Evolutionary conservation across 2,888 invertebrate species (phyloP).

Genomic region (Clistopyga incitator): DNA sequence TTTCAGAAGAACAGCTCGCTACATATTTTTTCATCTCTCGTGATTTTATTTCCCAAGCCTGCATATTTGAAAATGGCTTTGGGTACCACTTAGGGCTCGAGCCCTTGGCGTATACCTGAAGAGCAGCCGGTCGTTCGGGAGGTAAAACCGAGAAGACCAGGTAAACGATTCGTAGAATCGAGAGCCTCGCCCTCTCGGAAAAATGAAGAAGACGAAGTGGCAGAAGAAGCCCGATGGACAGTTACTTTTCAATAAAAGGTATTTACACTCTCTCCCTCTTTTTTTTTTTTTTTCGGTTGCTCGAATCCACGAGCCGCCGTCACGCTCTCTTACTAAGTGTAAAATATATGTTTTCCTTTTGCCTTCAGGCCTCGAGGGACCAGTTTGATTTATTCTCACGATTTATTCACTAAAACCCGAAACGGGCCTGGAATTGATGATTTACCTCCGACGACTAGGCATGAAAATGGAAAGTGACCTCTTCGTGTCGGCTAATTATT

Average conservation of each 20-base stretch:
- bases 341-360: slow-evolving; percentile 46
- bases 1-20: too few relatives aligned
- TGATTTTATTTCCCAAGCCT: too few relatives aligned
- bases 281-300: slow-evolving; percentile 2
- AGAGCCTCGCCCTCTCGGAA: background rate
- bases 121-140: slow-evolving; percentile 11
- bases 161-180: slow-evolving; percentile 61
- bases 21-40: too few relatives aligned
- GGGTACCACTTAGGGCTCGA: slow-evolving; percentile 11
- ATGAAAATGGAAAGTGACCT: slow-evolving; percentile 39
- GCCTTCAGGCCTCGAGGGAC: slow-evolving; percentile 12
- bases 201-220: slow-evolving; percentile 13
- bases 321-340: slow-evolving; percentile 40
- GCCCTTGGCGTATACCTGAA: slow-evolving; percentile 41
- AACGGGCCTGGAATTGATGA: background rate
- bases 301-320: slow-evolving; percentile 44
- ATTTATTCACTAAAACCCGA: slow-evolving; percentile 30
- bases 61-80: background rate
- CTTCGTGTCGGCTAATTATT: slow-evolving; percentile 51
- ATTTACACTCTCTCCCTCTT: slow-evolving; percentile 54
- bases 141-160: slow-evolving; percentile 52
- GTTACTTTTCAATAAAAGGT: slow-evolving; percentile 65
- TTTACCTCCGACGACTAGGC: background rate
- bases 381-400: slow-evolving; percentile 53
- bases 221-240: slow-evolving; percentile 52